Percentiles rank a stretch among this genome's conserved stretches.
Evolutionary conservation across 2,113 vertebrate species (phyloP).

Genomic region (Morone chrysops): DNA sequence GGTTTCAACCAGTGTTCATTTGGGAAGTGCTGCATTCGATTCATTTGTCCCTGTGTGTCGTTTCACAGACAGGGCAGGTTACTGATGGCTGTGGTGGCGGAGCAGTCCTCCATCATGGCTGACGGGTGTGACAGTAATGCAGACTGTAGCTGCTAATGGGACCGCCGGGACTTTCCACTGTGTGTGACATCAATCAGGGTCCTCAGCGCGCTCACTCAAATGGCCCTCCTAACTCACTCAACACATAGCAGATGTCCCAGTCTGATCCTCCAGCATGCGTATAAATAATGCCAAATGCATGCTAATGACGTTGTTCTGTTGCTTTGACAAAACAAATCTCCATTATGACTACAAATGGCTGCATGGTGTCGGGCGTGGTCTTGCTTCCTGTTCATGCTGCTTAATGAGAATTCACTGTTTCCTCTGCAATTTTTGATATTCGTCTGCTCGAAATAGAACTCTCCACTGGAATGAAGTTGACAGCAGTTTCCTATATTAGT

Average conservation of each 20-base stretch:
- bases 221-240: conserved; percentile 78
- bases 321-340: conserved; percentile 55
- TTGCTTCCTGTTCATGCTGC: conserved; percentile 13
- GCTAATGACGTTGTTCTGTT: conserved; percentile 70
- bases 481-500: background rate
- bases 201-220: conserved; percentile 69
- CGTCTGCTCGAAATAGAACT: background rate
- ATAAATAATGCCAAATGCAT: conserved; percentile 74
- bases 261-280: conserved; percentile 62
- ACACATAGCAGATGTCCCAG: conserved; percentile 79
- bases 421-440: conserved; percentile 1
- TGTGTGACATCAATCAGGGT: conserved; percentile 80
- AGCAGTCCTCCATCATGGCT: conserved; percentile 65
- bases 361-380: conserved; percentile 14
- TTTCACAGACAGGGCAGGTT: conserved; percentile 62
- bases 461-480: no score
- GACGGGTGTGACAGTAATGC: conserved; percentile 77
- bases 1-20: conserved; percentile 71
- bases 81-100: conserved; percentile 49
- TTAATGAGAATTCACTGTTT: background rate
- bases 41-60: conserved; percentile 65
- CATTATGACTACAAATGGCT: conserved; percentile 45
- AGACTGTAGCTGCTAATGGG: conserved; percentile 81
- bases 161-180: conserved; percentile 75
- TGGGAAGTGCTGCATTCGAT: conserved; percentile 61